Evolutionary conservation across 1,140 invertebrate species (phyloP), one percentile per base, ranked within the genome.

Genomic region (Drosophila paulistorum): DNA sequence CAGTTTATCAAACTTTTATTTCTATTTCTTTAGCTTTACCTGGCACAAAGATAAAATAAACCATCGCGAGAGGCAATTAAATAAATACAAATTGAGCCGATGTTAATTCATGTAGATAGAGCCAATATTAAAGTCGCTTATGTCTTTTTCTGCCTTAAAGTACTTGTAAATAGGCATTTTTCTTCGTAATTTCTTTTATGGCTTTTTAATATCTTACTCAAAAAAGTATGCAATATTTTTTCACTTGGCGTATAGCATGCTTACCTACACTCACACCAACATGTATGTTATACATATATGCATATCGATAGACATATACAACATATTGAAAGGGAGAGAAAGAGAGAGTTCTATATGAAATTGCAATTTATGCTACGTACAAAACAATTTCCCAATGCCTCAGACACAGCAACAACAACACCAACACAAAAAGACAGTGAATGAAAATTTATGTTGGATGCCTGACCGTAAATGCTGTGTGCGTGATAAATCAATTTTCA

Each of bases 401-500:
- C 75, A 78, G 68, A 78, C 65, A 77, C 58, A 62, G 45, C 58
- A 62, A 37, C 54, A 68, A 68, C 65, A 65, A 72, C 66, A 69
- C 51, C 74, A 41, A 61, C 58, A 75, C 57, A 89, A 87, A 80
- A 78, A 78, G 81, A 89, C 74, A 89, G 80, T 74, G 85, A 87
- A 87, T 89, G 84, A 90, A 87, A 87, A 87, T 87, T 87, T 87
- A 87, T 87, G 84, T 81, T 71, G 84, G 71, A 87, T 84, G 84
- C 85, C 71, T 87, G 84, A 87, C 84, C 84, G 77, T 84, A 87
- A 81, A 87, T 89, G 85, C 80, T 87, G 84, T 84, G 73, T 89
- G 80, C 77, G 84, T 87, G 84, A 87, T 87, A 87, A 87, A 87
- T 87, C 84, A 87, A 87, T 87, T 87, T 89, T 83, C 84, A 89